Evolutionary conservation across 1,140 invertebrate genomes (phyloP), one percentile per base, ranked within the genome.

Genomic region (Hyposmocoma kahamanoa): DNA sequence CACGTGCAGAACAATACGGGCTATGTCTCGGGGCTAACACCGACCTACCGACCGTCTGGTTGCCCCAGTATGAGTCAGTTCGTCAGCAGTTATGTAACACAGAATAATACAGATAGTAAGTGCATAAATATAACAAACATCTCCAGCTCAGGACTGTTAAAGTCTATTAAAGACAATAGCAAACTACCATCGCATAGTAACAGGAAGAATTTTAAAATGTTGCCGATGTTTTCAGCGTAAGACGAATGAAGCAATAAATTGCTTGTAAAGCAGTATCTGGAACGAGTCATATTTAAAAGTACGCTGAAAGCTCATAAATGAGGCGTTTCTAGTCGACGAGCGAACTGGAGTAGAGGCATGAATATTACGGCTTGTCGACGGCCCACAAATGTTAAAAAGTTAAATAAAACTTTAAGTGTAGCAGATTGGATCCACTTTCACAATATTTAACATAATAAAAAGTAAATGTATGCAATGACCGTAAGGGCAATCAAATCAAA

Each of bases 221-320:
- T 6, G 24, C 24, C 11, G 38, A 19, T 20, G 18, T 15, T 13
- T 36, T 36, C 38, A 20, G 18, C 13, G 22, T 26, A 3, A 4
- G 15, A 17, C 13, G 22, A 34, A 56, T 45, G 47, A 17, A 41
- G 62, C 47, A 54, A 62, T 72, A 64, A 67, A 63, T 69, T 55
- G 53, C 48, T 38, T 28, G 43, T 57, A 51, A 20, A 47, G 47
- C 53, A 45, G 53, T 48, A 56, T 61, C 60, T 56, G 50, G 56
- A 63, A 59, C 50, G 53, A 53, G 20, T 66, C 57, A 61, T 62
- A 56, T 67, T 64, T 53, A 62, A 66, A 70, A 59, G 41, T 47
- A 39, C 50, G 56, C 49, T 64, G 61, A 72, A 66, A 63, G 59
- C 51, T 62, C 50, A 65, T 63, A 67, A n/a, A 70, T 59, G 59